phyloP scores from a whole-genome alignment of 2,113 vertebrate genomes.

The Halichoeres trimaculatus region DNA sequence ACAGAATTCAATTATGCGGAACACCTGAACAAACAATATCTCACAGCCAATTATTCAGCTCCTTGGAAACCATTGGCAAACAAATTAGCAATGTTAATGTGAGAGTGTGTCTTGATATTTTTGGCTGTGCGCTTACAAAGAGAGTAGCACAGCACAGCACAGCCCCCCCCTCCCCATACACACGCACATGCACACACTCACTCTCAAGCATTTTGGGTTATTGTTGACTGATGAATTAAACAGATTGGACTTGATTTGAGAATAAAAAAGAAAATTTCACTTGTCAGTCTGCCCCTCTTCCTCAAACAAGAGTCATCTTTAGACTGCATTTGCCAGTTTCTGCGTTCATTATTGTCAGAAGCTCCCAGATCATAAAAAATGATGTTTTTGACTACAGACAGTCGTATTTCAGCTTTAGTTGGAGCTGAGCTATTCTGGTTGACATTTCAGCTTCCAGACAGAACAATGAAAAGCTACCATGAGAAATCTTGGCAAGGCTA shows the following conservation, averaged over 20 bases:
- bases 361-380: conserved; percentile 45
- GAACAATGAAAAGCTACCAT: conserved; percentile 77
- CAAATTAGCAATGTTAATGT: conserved; percentile 85
- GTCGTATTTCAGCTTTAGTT: conserved; percentile 57
- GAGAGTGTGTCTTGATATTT: conserved; percentile 80
- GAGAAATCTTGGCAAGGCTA: conserved; percentile 79
- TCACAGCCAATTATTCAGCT: conserved; percentile 80
- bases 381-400: conserved; percentile 58
- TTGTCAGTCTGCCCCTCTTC: conserved; percentile 56
- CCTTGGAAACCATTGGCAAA: conserved; percentile 80
- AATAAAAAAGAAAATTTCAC: conserved; percentile 69
- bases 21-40: conserved; percentile 87
- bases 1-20: conserved; percentile 83
- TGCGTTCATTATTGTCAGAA: conserved; percentile 57
- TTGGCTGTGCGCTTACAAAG: conserved; percentile 74
- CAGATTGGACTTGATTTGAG: conserved; percentile 76
- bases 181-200: not conserved
- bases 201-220: conserved; percentile 48
- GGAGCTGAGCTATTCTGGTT: conserved; percentile 55
- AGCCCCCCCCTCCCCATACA: not conserved
- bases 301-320: conserved; percentile 36
- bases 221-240: conserved; percentile 81
- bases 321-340: conserved; percentile 6
- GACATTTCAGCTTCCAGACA: conserved; percentile 75
- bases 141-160: conserved; percentile 40